Conservation (phyloP, 2,113 vertebrate genomes). For the Austrofundulus limnaeus region DNA sequence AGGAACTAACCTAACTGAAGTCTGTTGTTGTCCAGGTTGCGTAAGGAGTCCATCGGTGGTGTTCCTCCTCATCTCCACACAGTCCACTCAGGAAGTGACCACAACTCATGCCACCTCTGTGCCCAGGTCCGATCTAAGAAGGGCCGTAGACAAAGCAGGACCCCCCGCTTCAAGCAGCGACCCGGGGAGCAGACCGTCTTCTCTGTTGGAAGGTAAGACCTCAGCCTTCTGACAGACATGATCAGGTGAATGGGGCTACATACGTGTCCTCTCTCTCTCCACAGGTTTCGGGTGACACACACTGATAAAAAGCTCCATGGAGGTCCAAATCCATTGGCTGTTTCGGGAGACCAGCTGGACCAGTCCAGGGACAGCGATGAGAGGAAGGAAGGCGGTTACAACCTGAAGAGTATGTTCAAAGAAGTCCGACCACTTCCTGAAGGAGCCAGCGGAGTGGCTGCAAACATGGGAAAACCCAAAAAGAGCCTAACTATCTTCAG, state of each 20-base stretch:
- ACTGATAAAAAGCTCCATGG: constrained; percentile 86
- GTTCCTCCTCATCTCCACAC: constrained; percentile 90
- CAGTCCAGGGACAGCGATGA: constrained; percentile 71
- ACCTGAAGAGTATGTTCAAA: constrained; percentile 77
- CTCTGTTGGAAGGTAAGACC: constrained; percentile 90
- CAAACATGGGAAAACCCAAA: constrained; percentile 50
- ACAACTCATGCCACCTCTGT: constrained; percentile 90
- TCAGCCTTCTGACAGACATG: neutral
- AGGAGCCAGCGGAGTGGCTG: constrained; percentile 39
- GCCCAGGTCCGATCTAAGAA: constrained; percentile 80
- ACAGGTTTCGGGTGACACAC: constrained; percentile 91
- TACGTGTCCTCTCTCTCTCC: neutral
- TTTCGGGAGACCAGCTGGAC: constrained; percentile 60
- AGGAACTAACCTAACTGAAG: too few relatives aligned
- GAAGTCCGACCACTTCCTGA: constrained; percentile 46
- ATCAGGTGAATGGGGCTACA: neutral
- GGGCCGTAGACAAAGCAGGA: constrained; percentile 82
- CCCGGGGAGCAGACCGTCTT: constrained; percentile 91
- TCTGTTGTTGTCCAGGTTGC: constrained; percentile 81
- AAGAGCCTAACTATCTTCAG: constrained; percentile 61
- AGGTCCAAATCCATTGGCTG: constrained; percentile 60
- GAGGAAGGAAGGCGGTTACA: constrained; percentile 57
- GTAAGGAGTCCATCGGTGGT: constrained; percentile 85
- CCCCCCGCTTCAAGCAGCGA: constrained; percentile 79
- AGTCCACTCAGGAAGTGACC: constrained; percentile 86